A percentile compares a stretch with the other conserved stretches of the same genome.
Evolutionary conservation across 2,888 invertebrate genomes (phyloP).

Genomic region (Ichneumoninae sp.): DNA sequence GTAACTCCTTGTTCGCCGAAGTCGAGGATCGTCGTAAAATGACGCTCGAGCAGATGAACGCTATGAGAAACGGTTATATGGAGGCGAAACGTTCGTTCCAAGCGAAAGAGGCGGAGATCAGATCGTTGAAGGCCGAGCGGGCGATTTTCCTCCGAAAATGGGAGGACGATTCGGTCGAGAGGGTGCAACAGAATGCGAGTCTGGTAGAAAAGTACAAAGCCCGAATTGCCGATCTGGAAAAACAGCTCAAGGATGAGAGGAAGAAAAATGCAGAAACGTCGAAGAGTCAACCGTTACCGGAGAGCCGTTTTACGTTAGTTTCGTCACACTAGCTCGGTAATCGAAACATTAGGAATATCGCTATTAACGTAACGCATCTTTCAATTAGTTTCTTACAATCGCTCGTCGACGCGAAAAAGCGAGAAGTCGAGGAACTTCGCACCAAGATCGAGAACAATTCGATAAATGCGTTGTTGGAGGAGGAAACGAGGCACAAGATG

Average conservation of each 20-base stretch:
- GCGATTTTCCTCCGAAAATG: conserved; percentile 71
- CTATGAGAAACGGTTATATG: conserved; percentile 70
- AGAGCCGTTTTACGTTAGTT: conserved; percentile 60
- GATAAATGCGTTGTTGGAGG: conserved; percentile 73
- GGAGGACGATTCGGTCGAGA: conserved; percentile 72
- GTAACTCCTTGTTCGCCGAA: conserved; percentile 81
- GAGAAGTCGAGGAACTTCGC: conserved; percentile 74
- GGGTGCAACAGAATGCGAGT: conserved; percentile 70
- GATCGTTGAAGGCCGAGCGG: conserved; percentile 72
- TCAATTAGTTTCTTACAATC: conserved; percentile 76
- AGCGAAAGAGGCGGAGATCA: conserved; percentile 74
- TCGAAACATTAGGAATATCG: neutral
- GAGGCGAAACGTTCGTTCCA: conserved; percentile 73
- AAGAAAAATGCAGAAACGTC: conserved; percentile 64
- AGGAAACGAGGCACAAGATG: conserved; percentile 71
- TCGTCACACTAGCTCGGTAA: neutral
- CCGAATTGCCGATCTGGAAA: conserved; percentile 75
- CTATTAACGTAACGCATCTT: neutral
- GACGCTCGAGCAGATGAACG: conserved; percentile 72
- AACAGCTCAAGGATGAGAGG: conserved; percentile 72
- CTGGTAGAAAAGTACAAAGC: conserved; percentile 74
- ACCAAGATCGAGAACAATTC: conserved; percentile 75
- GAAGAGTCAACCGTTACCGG: conserved; percentile 43
- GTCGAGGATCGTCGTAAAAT: conserved; percentile 78
- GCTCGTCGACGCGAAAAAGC: conserved; percentile 71